Conservation (phyloP, 64 coral and sea anemone species). For the Pachyseris speciosa region DNA sequence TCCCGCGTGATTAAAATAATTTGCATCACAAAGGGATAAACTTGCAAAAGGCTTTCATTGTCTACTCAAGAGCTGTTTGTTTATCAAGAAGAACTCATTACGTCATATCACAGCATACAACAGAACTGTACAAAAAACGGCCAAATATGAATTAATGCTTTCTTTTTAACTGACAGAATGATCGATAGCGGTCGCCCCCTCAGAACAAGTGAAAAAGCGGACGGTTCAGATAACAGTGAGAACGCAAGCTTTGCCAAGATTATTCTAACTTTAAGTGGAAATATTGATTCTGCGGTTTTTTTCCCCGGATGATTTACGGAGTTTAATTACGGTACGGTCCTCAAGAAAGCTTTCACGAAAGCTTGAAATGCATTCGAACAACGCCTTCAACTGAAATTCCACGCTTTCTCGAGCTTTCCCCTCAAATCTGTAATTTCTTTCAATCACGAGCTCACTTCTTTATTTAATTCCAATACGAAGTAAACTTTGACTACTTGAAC, state of each 20-base stretch:
- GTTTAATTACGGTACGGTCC: not conserved
- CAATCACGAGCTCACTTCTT: too few relatives aligned
- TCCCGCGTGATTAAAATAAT: slow-evolving; percentile 27
- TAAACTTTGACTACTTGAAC: too few relatives aligned
- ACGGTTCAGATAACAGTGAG: too few relatives aligned
- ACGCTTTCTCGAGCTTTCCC: too few relatives aligned
- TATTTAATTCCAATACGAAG: too few relatives aligned
- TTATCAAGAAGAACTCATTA: not conserved
- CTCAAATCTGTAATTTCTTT: too few relatives aligned
- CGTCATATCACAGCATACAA: not conserved
- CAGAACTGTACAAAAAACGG: not conserved
- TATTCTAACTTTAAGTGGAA: not conserved
- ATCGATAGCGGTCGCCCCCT: not conserved
- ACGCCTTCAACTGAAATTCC: too few relatives aligned
- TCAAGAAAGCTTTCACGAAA: not conserved
- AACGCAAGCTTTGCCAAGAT: not conserved
- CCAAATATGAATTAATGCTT: too few relatives aligned
- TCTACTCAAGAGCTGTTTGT: not conserved
- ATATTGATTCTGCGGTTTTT: not conserved
- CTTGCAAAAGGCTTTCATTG: not conserved
- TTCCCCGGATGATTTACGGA: not conserved
- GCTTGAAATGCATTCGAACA: not conserved
- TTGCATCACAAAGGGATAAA: slow-evolving; percentile 32
- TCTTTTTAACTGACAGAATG: not conserved
- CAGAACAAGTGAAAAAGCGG: not conserved